Base-by-base conservation (phyloP, 2,797 vertebrate genomes). In the Mallotus villosus region DNA sequence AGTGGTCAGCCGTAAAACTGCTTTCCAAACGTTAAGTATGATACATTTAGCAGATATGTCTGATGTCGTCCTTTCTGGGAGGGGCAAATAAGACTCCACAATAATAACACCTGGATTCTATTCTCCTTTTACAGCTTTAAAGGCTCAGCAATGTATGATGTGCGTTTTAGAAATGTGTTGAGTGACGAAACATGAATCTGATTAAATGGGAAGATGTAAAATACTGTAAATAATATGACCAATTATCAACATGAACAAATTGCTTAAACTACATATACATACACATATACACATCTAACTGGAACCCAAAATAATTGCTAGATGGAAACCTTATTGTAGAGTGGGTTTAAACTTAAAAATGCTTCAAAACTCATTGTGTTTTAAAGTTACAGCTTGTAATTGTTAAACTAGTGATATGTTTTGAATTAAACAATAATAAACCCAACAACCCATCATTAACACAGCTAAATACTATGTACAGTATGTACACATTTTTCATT, bases 1-100 rank as follows among this genome's bases (percentile, higher is more conserved):
- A 71, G 75, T 63, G 73, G 59, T 84, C 71, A 60, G 80, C 81
- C 78, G 61, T 74, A 72, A 78, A 70, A 73, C 65, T 69, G 63
- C 51, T 72, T 73, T 81, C 70, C 73, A 77, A 74, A 77, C 68
- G 65, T 77, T 67, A 71, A 78, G 69, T 63, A 67, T 81, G 84
- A 84, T 74, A 51, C 67, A 75, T 87, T 85, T 76, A 68, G 70
- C 79, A 78, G 75, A 77, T 69, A 60, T 49, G 74, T 78, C 71
- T 78, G 53, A 74, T 76, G 75, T 72, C n/a, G 75, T 72, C n/a
- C 75, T 62, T 60, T 70, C 14, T 27, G 65, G 68, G 46, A 70
- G 51, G 32, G 55, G 63, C 49, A 49, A 55, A 66, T 68, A 72
- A 57, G 41, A 69, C 65, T 78, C 67, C 65, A 63, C 82, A 75